A percentile compares a stretch with the other conserved stretches of the same genome.
These are phyloP conservation scores for Brachyalestes nurse DNA, from an alignment of 2,797 vertebrate species.

Conservation along the genomic window DNA sequence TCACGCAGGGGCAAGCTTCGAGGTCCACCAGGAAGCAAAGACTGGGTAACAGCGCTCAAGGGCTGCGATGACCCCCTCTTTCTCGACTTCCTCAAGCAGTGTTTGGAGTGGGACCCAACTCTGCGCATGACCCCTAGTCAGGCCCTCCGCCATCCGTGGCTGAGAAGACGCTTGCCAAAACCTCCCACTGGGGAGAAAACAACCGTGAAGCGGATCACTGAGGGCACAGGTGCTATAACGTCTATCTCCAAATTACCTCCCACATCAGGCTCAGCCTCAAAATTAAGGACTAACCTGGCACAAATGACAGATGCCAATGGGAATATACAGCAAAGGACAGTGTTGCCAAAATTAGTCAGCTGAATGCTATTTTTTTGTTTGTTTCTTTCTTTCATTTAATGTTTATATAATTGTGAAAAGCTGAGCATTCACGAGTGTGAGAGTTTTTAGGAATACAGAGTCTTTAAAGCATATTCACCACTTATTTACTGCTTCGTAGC, in stretches of 20 bases:
- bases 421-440: constrained; percentile 66
- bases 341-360: constrained; percentile 98
- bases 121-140: constrained; percentile 93
- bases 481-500: constrained; percentile 81
- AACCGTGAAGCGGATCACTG: constrained; percentile 84
- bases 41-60: constrained; percentile 91
- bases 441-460: constrained; percentile 70
- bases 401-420: constrained; percentile 50
- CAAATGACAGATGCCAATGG: constrained; percentile 98
- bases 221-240: constrained; percentile 88
- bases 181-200: constrained; percentile 89
- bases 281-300: constrained; percentile 96
- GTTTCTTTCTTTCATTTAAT: constrained; percentile 45
- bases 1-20: constrained; percentile 93
- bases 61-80: constrained; percentile 96
- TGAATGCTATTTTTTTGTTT: constrained; percentile 74
- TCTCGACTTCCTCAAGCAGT: constrained; percentile 97
- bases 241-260: constrained; percentile 97
- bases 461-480: constrained; percentile 81
- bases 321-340: constrained; percentile 97
- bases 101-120: constrained; percentile 96
- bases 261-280: constrained; percentile 90
- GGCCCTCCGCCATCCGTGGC: constrained; percentile 94
- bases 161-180: constrained; percentile 93
- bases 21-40: constrained; percentile 91